Conservation (phyloP, 2,113 vertebrate genomes). For the Triplophysa siluroides region DNA sequence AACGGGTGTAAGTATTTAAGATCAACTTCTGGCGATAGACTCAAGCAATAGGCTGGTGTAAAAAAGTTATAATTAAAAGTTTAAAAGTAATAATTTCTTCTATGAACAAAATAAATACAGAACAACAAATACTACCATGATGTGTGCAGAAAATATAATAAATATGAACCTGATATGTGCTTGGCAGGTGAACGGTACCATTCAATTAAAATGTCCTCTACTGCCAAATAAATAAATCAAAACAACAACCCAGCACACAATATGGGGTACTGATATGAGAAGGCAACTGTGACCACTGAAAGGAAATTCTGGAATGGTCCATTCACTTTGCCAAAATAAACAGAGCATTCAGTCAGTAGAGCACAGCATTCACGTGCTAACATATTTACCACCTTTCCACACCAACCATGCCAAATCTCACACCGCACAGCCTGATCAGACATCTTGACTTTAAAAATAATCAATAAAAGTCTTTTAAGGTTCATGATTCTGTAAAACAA, state of each 20-base stretch:
- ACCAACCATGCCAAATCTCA: too few relatives aligned
- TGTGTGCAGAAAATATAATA: too few relatives aligned
- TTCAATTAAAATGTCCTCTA: slow-evolving; percentile 4
- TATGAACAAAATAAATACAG: too few relatives aligned
- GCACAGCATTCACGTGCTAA: slow-evolving; percentile 14
- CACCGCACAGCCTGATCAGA: too few relatives aligned
- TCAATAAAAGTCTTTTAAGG: too few relatives aligned
- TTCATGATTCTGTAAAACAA: too few relatives aligned
- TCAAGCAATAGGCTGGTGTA: background rate
- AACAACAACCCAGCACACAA: slow-evolving; percentile 11
- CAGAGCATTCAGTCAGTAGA: slow-evolving; percentile 28
- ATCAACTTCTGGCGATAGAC: slow-evolving; percentile 11
- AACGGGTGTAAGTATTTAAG: background rate
- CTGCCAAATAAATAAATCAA: slow-evolving; percentile 11
- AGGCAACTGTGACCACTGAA: slow-evolving; percentile 27
- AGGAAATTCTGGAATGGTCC: slow-evolving; percentile 22
- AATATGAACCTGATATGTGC: too few relatives aligned
- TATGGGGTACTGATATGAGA: slow-evolving; percentile 28
- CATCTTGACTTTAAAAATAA: too few relatives aligned
- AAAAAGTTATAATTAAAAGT: too few relatives aligned
- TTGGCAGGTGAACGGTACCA: background rate
- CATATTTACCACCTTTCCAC: background rate
- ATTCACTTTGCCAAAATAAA: slow-evolving; percentile 22
- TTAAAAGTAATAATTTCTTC: too few relatives aligned
- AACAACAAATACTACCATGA: too few relatives aligned